Percentiles rank a stretch among this genome's conserved stretches.
Conservation (phyloP, 2,888 invertebrate genomes). For the Phrixothrix hirtus region DNA sequence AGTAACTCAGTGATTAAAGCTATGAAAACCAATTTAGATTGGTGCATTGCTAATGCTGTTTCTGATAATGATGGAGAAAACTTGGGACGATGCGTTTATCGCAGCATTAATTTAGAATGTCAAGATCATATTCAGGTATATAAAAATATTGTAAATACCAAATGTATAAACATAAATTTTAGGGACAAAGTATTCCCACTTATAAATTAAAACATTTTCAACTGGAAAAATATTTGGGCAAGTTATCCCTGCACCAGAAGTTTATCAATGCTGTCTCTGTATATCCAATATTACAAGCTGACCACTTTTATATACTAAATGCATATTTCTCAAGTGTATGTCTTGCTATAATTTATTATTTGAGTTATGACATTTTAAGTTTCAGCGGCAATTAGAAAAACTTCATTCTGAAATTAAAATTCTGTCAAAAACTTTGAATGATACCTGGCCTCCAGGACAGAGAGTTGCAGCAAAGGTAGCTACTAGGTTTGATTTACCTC, state of each 20-base stretch:
- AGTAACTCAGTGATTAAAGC: conserved; percentile 84
- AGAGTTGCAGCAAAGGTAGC: conserved; percentile 67
- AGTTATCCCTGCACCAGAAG: conserved; percentile 52
- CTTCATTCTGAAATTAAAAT: conserved; percentile 42
- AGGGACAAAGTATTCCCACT: conserved; percentile 51
- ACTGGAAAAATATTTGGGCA: conserved; percentile 53
- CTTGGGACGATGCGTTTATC: conserved; percentile 82
- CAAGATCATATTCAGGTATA: conserved; percentile 60
- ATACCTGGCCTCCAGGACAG: conserved; percentile 76
- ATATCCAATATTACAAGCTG: conserved; percentile 66
- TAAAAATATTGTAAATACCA: too few species aligned
- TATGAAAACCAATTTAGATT: conserved; percentile 78
- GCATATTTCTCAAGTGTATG: conserved; percentile 70
- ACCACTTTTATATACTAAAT: conserved; percentile 71
- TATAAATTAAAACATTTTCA: conserved; percentile 57
- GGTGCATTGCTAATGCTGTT: conserved; percentile 86
- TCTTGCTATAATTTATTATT: conserved; percentile 13
- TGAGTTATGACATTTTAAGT: conserved; percentile 9
- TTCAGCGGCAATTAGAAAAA: conserved; percentile 43
- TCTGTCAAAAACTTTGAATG: conserved; percentile 43
- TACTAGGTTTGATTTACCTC: conserved; percentile 79
- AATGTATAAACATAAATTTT: not conserved
- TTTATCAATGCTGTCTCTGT: conserved; percentile 66
- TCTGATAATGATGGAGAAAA: conserved; percentile 83
- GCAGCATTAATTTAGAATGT: conserved; percentile 70